Evolutionary conservation across 2,888 invertebrate species (phyloP).

Genomic region (Platypus cylindrus): DNA sequence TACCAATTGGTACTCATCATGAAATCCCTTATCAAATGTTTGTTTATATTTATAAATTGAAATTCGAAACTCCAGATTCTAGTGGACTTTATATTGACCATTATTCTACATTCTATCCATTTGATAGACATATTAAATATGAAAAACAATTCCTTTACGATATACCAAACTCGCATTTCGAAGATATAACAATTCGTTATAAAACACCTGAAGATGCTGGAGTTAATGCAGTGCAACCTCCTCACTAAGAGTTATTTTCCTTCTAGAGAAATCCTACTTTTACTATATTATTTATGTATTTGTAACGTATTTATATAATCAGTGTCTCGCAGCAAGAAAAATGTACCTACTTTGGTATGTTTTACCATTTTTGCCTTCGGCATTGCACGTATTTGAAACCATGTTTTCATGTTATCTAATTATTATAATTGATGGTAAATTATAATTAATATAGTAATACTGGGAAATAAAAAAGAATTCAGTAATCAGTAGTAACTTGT

Average conservation of each 20-base stretch:
- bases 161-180: slow-evolving; percentile 54
- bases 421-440: too few relatives aligned
- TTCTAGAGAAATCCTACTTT: too few relatives aligned
- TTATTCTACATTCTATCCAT: slow-evolving; percentile 58
- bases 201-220: slow-evolving; percentile 21
- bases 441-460: too few relatives aligned
- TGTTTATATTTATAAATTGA: slow-evolving; percentile 33
- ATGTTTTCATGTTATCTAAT: too few relatives aligned
- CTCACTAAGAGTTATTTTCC: background rate
- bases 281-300: too few relatives aligned
- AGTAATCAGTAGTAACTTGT: too few relatives aligned
- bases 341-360: too few relatives aligned
- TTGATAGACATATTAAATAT: slow-evolving; percentile 50
- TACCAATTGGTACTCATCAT: slow-evolving; percentile 54
- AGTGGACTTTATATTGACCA: slow-evolving; percentile 38
- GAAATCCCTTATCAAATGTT: slow-evolving; percentile 47
- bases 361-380: too few relatives aligned
- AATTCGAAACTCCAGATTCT: slow-evolving; percentile 17
- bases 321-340: too few relatives aligned
- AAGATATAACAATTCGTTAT: slow-evolving; percentile 53
- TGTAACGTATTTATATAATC: too few relatives aligned
- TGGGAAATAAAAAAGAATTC: too few relatives aligned
- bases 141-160: slow-evolving; percentile 42
- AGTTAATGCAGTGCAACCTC: slow-evolving; percentile 5
- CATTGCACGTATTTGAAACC: too few relatives aligned